phyloP scores from a whole-genome alignment of 2,113 vertebrate genomes.

The Isurus oxyrinchus region DNA sequence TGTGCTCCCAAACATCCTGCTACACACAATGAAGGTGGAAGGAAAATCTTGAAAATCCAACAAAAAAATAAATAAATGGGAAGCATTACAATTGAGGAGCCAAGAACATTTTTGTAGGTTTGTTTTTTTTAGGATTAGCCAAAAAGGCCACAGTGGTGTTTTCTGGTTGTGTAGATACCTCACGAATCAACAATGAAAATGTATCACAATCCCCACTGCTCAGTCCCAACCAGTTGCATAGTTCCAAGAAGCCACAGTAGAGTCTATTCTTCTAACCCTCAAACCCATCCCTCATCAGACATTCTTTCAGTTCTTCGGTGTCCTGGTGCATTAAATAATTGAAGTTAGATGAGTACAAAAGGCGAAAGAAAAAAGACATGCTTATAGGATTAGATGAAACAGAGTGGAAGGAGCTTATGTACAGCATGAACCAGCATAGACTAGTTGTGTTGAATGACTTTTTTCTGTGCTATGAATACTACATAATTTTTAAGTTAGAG shows the following conservation, averaged over 20 bases:
- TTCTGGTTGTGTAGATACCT: not conserved
- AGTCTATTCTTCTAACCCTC: not conserved
- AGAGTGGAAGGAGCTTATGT: not conserved
- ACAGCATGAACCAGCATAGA: not conserved
- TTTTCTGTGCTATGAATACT: not conserved
- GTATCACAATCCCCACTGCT: not conserved
- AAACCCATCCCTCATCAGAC: not conserved
- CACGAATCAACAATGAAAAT: not conserved
- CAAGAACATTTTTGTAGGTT: not conserved
- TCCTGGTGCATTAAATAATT: not conserved
- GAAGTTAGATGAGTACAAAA: not conserved
- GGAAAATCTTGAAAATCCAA: not conserved
- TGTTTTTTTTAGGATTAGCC: not conserved
- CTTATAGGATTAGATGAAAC: not conserved
- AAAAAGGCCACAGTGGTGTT: not conserved
- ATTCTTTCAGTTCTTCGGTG: not conserved
- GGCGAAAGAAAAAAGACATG: not conserved
- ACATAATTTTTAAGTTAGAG: not conserved
- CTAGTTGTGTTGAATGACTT: not conserved
- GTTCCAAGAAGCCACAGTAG: not conserved
- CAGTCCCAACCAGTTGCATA: not conserved
- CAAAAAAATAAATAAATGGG: not conserved
- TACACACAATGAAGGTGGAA: not conserved
- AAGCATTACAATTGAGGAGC: not conserved
- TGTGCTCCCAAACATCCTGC: too few relatives aligned